Evolutionary conservation across 2,113 vertebrate genomes (phyloP).

Genomic region (Actinemys pallida): DNA sequence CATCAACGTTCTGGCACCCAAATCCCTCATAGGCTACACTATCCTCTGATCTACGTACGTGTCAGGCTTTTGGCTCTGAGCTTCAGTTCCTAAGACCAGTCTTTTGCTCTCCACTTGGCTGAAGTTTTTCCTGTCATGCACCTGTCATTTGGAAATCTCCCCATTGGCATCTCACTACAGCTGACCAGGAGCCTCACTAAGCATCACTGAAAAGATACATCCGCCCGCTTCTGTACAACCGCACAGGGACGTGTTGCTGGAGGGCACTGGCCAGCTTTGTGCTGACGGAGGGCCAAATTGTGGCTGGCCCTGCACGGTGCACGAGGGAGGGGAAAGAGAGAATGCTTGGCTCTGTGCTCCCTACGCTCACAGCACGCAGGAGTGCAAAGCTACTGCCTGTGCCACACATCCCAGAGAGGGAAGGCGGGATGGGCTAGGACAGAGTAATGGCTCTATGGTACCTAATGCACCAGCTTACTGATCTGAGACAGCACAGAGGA

Average conservation of each 20-base stretch:
- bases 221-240: accelerated
- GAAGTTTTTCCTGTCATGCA: not conserved
- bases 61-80: not conserved
- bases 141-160: not conserved
- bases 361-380: not conserved
- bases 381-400: not conserved
- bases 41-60: not conserved
- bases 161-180: not conserved
- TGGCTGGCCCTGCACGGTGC: not conserved
- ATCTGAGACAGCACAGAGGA: not conserved
- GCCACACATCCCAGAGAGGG: not conserved
- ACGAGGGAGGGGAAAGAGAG: not conserved
- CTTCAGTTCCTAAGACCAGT: not conserved
- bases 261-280: not conserved
- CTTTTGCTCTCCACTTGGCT: not conserved
- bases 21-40: not conserved
- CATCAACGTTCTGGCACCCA: not conserved
- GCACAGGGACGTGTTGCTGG: not conserved
- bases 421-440: not conserved
- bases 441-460: not conserved
- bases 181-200: not conserved
- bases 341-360: not conserved
- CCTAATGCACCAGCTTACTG: not conserved
- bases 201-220: not conserved
- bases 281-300: not conserved